Conservation (phyloP, 2,113 vertebrate species). For the Saguinus imperator region DNA sequence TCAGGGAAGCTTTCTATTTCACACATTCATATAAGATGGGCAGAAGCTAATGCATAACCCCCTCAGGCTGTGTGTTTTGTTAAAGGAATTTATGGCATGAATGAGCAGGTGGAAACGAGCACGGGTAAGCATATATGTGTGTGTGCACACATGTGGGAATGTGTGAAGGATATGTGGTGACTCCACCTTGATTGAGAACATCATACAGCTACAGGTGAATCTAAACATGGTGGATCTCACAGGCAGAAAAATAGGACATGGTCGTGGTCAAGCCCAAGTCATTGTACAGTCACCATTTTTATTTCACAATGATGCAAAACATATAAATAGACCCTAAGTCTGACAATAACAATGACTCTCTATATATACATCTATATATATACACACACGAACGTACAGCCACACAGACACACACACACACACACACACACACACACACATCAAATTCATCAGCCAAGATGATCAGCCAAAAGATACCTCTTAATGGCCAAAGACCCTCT, state of each 20-base stretch:
- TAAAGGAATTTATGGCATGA: conserved; percentile 19
- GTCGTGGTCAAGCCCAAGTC: not conserved
- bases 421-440: not conserved
- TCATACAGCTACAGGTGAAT: not conserved
- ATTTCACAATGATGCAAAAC: not conserved
- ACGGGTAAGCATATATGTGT: not conserved
- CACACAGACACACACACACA: no score
- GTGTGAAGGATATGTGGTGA: not conserved
- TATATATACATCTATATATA: no score
- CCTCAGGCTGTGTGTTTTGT: not conserved
- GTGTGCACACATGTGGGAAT: not conserved
- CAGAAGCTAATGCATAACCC: not conserved
- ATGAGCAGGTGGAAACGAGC: not conserved
- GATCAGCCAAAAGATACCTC: no score
- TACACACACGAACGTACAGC: not conserved
- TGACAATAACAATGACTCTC: not conserved
- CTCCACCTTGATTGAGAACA: not conserved
- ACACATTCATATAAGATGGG: not conserved
- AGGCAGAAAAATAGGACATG: not conserved
- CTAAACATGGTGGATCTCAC: not conserved
- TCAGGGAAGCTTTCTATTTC: not conserved
- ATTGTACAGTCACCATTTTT: not conserved
- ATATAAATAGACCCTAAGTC: not conserved
- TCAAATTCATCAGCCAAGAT: not conserved
- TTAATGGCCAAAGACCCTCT: not conserved